Evolutionary conservation across 2,797 vertebrate genomes (phyloP), one percentile per base, ranked within the genome.

Genomic region (Gallinago nigripennis): DNA sequence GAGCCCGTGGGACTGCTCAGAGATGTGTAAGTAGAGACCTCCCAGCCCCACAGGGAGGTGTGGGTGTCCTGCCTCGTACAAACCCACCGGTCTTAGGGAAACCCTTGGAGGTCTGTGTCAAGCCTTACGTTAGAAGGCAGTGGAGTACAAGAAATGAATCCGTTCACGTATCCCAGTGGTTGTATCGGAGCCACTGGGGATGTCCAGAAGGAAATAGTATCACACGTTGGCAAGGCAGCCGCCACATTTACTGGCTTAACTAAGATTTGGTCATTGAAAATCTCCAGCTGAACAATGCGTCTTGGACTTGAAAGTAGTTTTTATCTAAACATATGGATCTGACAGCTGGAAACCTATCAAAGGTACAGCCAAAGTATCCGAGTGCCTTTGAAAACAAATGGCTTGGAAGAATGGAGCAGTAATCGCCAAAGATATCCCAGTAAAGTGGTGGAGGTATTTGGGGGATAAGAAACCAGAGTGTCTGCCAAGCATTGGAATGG

Each of bases 151-250:
- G 73, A 30, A 93, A 79, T 93, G 9, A 88, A 86, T 82, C 75
- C 16, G 1, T 51, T 64, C 0, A 1, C 0, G 6, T 90, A 24
- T 91, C n/a, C 85, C 23, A 27, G 72, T 90, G 39, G 82, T 60
- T 76, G 33, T 88, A 23, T 54, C 3, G 1, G 46, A 93, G 90
- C 73, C 85, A 58, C 82, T 17, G 58, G 77, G 65, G 70, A 82
- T 88, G 82, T 86, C 86, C 72, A 82, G 80, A 31, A 95, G 93
- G 94, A 96, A 95, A 82, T 90, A 58, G 80, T 86, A 88, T 95
- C 93, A 95, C 51, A 1, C 1, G 1, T 33, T 96, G 92, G 93
- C 92, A 77, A 86, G 70, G 83, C 91, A 92, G 82, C 78, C 58
- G 51, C 80, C 0, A 3, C 54, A 10, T 76, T 94, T 94, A 63